A percentile compares a stretch with the other conserved stretches of the same genome.
These are phyloP conservation scores for Saccostrea cuccullata DNA, from an alignment of 1,140 invertebrate species.

Conservation along the genomic window DNA sequence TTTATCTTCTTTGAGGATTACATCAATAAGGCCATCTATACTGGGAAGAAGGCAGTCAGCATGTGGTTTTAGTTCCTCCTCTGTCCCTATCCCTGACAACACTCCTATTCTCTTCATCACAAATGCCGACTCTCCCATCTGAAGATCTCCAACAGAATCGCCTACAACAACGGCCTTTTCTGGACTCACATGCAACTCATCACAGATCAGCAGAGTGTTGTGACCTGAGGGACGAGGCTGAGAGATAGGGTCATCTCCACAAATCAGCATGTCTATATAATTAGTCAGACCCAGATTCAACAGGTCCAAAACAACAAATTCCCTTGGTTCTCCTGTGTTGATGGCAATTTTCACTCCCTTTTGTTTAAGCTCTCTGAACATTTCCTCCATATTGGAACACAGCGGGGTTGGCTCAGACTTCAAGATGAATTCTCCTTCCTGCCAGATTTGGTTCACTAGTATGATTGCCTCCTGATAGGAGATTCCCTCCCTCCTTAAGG, in stretches of 20 bases:
- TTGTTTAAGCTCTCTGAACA: slow-evolving; percentile 76
- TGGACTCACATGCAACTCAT: slow-evolving; percentile 75
- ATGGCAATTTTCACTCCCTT: slow-evolving; percentile 79
- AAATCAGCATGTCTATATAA: slow-evolving; percentile 78
- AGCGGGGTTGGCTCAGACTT: slow-evolving; percentile 56
- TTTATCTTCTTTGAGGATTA: slow-evolving; percentile 42
- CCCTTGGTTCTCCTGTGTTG: slow-evolving; percentile 77
- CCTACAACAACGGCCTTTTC: slow-evolving; percentile 78
- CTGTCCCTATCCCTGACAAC: slow-evolving; percentile 72
- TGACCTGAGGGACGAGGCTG: slow-evolving; percentile 74
- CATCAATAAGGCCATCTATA: slow-evolving; percentile 61
- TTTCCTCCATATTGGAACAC: slow-evolving; percentile 59
- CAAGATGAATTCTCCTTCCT: slow-evolving; percentile 64
- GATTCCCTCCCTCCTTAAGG: not conserved
- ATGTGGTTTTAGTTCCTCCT: slow-evolving; percentile 64
- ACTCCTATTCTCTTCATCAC: slow-evolving; percentile 79
- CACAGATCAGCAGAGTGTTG: slow-evolving; percentile 75
- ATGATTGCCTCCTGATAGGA: not conserved
- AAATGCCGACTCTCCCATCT: slow-evolving; percentile 76
- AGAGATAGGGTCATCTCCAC: slow-evolving; percentile 78
- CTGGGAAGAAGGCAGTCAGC: slow-evolving; percentile 72
- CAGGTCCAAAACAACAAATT: slow-evolving; percentile 73
- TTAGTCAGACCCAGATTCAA: slow-evolving; percentile 71
- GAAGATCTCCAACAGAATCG: slow-evolving; percentile 79
- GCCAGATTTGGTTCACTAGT: slow-evolving; percentile 67